These are phyloP conservation scores for Typhlichthys subterraneus DNA, from an alignment of 2,797 vertebrate species.

Conservation along the genomic window DNA sequence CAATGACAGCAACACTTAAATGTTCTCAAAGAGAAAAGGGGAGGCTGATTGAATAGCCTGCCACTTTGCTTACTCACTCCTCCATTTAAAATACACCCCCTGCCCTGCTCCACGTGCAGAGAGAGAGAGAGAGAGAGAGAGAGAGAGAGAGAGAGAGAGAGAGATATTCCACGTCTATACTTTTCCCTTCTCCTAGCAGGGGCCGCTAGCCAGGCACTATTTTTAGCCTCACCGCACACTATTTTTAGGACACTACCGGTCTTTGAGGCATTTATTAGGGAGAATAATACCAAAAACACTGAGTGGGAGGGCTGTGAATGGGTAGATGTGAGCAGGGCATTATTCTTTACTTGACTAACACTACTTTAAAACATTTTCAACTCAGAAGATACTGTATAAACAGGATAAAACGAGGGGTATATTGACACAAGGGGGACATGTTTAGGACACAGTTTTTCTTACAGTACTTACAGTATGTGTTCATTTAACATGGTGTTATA, in stretches of 20 bases:
- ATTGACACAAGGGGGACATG: constrained; percentile 10
- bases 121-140: constrained; percentile 57
- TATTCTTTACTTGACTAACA: constrained; percentile 75
- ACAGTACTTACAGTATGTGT: too few species aligned
- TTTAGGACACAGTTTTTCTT: constrained; percentile 64
- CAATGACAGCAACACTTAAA: constrained; percentile 85
- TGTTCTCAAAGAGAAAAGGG: constrained; percentile 76
- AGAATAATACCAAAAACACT: constrained; percentile 72
- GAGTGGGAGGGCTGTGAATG: constrained; percentile 17
- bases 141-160: constrained; percentile 19
- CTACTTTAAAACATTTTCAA: constrained; percentile 82
- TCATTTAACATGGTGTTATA: constrained; percentile 82
- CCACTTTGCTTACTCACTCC: constrained; percentile 73
- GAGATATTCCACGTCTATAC: constrained; percentile 87
- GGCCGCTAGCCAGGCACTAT: constrained; percentile 85
- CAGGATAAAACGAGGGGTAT: constrained; percentile 60
- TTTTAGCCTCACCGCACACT: constrained; percentile 90
- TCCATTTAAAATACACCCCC: constrained; percentile 64
- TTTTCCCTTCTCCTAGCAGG: constrained; percentile 93
- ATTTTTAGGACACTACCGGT: constrained; percentile 95
- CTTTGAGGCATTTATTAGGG: constrained; percentile 91
- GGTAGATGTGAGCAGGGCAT: constrained; percentile 61
- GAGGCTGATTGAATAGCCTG: constrained; percentile 83
- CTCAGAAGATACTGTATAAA: constrained; percentile 84
- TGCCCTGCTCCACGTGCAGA: constrained; percentile 77